Evolutionary conservation across 2,113 vertebrate genomes (phyloP).

Genomic region (Passer domesticus): DNA sequence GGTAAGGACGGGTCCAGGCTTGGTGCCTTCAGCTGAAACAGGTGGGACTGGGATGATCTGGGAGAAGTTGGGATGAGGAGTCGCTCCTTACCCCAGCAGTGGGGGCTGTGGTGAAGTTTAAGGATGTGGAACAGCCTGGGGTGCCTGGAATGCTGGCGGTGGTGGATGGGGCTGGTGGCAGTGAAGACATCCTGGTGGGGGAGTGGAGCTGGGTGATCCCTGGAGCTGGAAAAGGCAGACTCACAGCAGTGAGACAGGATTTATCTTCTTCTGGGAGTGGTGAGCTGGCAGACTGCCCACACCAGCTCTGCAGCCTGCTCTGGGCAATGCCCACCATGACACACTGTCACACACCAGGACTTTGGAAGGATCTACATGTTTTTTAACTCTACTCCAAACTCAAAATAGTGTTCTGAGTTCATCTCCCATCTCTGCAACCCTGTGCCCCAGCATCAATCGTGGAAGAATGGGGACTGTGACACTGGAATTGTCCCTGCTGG

Average conservation of each 20-base stretch:
- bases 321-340: not conserved
- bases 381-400: not conserved
- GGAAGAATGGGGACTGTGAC: slow-evolving; percentile 11
- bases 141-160: accelerated
- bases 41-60: not conserved
- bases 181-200: accelerated
- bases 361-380: not conserved
- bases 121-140: accelerated
- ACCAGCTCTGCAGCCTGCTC: not conserved
- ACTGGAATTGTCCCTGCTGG: slow-evolving; percentile 8
- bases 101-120: not conserved
- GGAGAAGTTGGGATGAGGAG: not conserved
- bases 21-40: accelerated
- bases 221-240: not conserved
- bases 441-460: not conserved
- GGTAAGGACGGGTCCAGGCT: not conserved
- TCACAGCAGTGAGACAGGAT: accelerated
- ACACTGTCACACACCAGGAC: not conserved
- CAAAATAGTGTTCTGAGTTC: not conserved
- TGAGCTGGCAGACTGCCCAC: not conserved
- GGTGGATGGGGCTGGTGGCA: accelerated
- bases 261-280: not conserved
- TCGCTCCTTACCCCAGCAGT: not conserved
- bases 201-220: not conserved
- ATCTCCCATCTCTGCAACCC: not conserved